Conservation (phyloP, 2,113 vertebrate species). For the Microtus ochrogaster region DNA sequence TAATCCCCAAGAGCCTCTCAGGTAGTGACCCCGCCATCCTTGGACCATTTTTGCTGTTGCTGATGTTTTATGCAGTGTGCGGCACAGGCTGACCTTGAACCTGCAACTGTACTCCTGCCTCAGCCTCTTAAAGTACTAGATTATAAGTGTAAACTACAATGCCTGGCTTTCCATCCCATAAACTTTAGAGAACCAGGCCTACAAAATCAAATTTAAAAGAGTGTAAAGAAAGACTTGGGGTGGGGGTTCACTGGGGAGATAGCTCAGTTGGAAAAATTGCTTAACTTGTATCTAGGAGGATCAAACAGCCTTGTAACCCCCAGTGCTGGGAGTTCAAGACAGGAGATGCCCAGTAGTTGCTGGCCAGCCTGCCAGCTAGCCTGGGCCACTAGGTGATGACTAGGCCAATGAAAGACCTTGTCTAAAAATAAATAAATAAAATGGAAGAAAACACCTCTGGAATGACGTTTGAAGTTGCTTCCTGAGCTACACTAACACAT, state of each 20-base stretch:
- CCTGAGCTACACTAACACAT: not conserved
- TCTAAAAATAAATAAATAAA: not conserved
- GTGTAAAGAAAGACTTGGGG: not conserved
- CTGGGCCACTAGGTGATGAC: not conserved
- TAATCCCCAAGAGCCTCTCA: not conserved
- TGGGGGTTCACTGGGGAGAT: not conserved
- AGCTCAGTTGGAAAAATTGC: not conserved
- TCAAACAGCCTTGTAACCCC: not conserved
- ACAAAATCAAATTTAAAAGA: not conserved
- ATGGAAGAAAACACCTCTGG: not conserved
- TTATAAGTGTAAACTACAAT: not conserved
- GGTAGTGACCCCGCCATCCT: not conserved
- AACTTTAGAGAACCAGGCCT: not conserved
- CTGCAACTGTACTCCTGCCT: not conserved
- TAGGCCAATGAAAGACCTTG: not conserved
- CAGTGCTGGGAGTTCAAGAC: not conserved
- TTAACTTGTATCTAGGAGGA: not conserved
- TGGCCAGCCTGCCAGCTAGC: not conserved
- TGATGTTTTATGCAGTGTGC: not conserved
- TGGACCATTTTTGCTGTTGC: not conserved
- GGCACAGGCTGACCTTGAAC: not conserved
- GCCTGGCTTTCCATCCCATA: not conserved
- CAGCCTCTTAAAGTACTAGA: not conserved
- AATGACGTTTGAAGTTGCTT: not conserved
- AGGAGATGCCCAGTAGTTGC: not conserved